Conservation (phyloP, 2,888 invertebrate species). For the Drepana falcataria region DNA sequence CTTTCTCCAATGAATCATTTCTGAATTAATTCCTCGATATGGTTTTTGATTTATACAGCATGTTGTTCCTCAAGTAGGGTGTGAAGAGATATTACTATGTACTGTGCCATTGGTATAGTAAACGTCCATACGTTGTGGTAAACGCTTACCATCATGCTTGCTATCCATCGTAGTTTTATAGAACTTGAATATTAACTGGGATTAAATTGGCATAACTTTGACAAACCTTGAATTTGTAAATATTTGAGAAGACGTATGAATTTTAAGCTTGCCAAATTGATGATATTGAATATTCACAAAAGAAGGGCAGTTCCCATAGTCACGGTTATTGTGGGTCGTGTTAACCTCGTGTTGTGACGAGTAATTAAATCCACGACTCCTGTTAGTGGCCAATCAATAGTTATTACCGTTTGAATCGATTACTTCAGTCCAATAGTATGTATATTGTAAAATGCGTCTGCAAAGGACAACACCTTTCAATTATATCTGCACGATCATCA, state of each 20-base stretch:
- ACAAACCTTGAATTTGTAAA: background rate
- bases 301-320: slow-evolving; percentile 18
- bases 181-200: no score
- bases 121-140: no score
- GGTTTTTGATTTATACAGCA: no score
- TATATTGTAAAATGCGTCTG: slow-evolving; percentile 24
- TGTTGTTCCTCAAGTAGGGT: no score
- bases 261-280: background rate
- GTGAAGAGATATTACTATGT: no score
- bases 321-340: slow-evolving; percentile 29
- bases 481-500: slow-evolving; percentile 6
- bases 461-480: slow-evolving; percentile 24
- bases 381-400: slow-evolving; percentile 23
- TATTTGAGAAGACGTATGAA: background rate
- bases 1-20: no score
- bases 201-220: background rate
- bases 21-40: no score
- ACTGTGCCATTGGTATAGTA: no score
- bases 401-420: slow-evolving; percentile 16
- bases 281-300: background rate
- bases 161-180: no score
- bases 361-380: slow-evolving; percentile 34
- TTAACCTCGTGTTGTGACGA: slow-evolving; percentile 38
- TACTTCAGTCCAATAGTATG: slow-evolving; percentile 1
- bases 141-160: no score